Percentiles rank a stretch among this genome's conserved stretches.
Evolutionary conservation across 2,113 vertebrate species (phyloP).

Genomic region (Tenrec ecaudatus): DNA sequence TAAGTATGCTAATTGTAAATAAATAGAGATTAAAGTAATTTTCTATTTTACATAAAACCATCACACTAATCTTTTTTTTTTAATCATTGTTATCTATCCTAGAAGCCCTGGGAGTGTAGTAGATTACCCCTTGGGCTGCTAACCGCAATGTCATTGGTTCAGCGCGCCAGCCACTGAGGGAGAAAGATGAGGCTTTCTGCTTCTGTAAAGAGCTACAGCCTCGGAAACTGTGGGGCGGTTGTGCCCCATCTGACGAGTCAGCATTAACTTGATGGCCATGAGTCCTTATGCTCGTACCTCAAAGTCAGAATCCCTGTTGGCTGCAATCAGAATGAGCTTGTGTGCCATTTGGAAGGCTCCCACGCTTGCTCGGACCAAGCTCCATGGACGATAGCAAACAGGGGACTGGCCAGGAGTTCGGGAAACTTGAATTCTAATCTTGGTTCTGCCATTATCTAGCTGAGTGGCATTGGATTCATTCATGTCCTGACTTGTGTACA

Average conservation of each 20-base stretch:
- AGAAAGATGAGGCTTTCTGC: no score
- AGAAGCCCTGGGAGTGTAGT: no score
- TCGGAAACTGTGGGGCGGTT: no score
- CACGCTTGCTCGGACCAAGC: not conserved
- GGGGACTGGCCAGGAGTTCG: not conserved
- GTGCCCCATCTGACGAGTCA: no score
- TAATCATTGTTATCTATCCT: not conserved
- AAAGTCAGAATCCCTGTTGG: not conserved
- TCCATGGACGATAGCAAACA: not conserved
- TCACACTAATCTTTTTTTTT: slow-evolving; percentile 27
- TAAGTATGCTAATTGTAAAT: slow-evolving; percentile 34
- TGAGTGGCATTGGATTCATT: not conserved
- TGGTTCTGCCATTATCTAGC: not conserved
- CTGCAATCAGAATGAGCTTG: slow-evolving; percentile 1
- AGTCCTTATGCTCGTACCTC: no score
- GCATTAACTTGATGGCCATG: no score
- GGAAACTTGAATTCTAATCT: not conserved
- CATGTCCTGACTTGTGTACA: not conserved
- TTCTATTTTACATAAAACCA: not conserved
- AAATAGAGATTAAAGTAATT: slow-evolving; percentile 45
- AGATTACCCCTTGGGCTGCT: no score
- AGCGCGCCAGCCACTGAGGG: no score
- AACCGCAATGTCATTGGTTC: no score
- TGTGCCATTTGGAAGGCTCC: not conserved
- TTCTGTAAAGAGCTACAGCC: no score